Percentiles rank a stretch among this genome's conserved stretches.
Evolutionary conservation across 2,888 invertebrate species (phyloP).

Genomic region (Hecatera dysodea): DNA sequence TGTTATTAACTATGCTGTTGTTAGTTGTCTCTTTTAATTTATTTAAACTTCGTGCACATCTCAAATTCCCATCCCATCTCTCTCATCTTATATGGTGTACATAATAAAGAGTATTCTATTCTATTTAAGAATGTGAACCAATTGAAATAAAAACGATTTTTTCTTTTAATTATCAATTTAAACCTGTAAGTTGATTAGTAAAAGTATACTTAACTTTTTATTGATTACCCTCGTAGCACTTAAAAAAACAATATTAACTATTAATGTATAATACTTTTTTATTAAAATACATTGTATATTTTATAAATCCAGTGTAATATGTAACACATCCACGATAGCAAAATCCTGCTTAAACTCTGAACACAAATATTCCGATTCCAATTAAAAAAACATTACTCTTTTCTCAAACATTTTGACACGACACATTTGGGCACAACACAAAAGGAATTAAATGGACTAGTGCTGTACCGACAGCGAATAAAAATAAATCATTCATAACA

Average conservation of each 20-base stretch:
- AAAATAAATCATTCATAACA: constrained; percentile 87
- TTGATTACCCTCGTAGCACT: neutral
- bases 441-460: constrained; percentile 72
- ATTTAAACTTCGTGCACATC: too few species aligned
- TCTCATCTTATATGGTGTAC: too few species aligned
- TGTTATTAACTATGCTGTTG: constrained; percentile 13
- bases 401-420: constrained; percentile 79
- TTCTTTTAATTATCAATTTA: neutral
- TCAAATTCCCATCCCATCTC: too few species aligned
- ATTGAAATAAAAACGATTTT: too few species aligned
- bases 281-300: neutral
- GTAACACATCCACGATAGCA: neutral
- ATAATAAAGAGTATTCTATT: too few species aligned
- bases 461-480: constrained; percentile 67
- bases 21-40: neutral
- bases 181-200: neutral
- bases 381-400: constrained; percentile 74
- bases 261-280: too few species aligned
- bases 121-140: too few species aligned
- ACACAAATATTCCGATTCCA: constrained; percentile 28
- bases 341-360: neutral
- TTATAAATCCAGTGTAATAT: neutral
- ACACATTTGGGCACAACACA: constrained; percentile 62
- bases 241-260: neutral
- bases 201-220: neutral